Conservation (phyloP, 1,140 invertebrate genomes). For the Delia radicum region DNA sequence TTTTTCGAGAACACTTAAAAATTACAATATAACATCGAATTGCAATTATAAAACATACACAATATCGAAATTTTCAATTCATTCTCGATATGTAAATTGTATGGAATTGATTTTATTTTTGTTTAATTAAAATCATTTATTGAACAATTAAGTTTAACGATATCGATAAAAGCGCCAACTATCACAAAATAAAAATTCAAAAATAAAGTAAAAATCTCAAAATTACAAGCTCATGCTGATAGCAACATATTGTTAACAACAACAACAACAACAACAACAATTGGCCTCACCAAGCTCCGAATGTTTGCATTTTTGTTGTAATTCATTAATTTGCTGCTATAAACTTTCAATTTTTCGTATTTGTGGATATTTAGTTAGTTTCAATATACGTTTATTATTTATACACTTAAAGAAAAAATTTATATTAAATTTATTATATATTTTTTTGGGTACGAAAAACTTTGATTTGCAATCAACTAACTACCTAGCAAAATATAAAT, state of each 20-base stretch:
- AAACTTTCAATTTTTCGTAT: background rate
- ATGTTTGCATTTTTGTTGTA: background rate
- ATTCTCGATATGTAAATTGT: background rate
- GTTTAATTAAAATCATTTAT: background rate
- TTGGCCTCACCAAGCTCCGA: background rate
- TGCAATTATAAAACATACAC: no score
- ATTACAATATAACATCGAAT: background rate
- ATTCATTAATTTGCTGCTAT: background rate
- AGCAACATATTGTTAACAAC: background rate
- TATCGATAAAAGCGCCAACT: background rate
- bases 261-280: background rate
- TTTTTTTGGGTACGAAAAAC: no score
- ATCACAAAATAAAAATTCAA: background rate
- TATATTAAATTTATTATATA: no score
- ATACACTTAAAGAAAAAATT: no score
- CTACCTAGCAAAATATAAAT: no score
- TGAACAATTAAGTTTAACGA: background rate
- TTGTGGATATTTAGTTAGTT: background rate
- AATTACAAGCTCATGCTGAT: background rate
- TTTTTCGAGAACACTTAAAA: background rate
- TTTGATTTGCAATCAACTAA: no score
- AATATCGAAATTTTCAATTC: background rate
- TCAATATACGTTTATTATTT: no score
- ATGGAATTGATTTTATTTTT: background rate
- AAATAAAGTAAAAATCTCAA: background rate